Percentiles rank a stretch among this genome's conserved stretches.
Evolutionary conservation across 1,140 invertebrate genomes (phyloP).

Genomic region (Listronotus bonariensis): DNA sequence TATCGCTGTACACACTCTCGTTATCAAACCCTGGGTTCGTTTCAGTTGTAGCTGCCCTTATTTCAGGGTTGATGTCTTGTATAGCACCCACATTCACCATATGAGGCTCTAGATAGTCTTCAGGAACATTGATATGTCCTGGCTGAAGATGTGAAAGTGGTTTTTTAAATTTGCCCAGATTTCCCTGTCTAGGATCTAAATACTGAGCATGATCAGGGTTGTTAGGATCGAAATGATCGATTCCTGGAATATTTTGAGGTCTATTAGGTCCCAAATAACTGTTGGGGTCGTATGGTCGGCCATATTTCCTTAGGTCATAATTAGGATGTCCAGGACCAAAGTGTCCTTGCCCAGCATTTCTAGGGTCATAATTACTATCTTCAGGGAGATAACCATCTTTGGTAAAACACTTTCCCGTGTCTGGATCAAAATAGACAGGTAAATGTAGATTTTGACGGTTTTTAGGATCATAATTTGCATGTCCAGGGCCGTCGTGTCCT

Average conservation of each 20-base stretch:
- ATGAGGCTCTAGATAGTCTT: slow-evolving; percentile 42
- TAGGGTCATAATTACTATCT: neutral
- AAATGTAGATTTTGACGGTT: neutral
- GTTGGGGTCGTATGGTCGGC: too few relatives aligned
- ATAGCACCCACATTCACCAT: slow-evolving; percentile 44
- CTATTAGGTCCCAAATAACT: too few relatives aligned
- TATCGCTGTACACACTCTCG: slow-evolving; percentile 7
- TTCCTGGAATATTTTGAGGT: too few relatives aligned
- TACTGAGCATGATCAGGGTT: neutral
- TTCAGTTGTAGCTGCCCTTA: slow-evolving; percentile 37
- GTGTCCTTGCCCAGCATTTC: too few relatives aligned
- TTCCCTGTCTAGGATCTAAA: too few relatives aligned
- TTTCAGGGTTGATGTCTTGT: slow-evolving; percentile 45
- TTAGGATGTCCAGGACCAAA: neutral
- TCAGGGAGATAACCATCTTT: too few relatives aligned
- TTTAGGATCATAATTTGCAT: neutral
- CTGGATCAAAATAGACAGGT: neutral
- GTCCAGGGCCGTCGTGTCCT: neutral
- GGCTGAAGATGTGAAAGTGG: slow-evolving; percentile 22
- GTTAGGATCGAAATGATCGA: neutral
- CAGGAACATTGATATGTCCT: slow-evolving; percentile 24
- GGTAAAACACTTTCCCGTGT: neutral
- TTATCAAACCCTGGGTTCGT: slow-evolving; percentile 25
- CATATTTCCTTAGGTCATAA: too few relatives aligned
- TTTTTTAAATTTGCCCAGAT: slow-evolving; percentile 13